Evolutionary conservation across 2,888 invertebrate species (phyloP).

Genomic region (Orthosia incerta): DNA sequence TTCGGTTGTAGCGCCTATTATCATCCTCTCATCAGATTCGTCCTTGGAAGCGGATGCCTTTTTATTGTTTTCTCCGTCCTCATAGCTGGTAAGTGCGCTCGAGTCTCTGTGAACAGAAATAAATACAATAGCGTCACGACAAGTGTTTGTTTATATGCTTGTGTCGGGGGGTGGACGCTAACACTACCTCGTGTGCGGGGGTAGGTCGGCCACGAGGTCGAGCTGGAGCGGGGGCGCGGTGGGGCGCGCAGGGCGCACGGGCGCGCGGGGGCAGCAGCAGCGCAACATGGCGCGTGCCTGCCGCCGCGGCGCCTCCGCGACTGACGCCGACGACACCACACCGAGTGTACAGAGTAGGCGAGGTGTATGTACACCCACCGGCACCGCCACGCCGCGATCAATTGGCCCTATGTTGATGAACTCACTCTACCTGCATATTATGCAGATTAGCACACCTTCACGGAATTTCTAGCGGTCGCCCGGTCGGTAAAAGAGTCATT

Average conservation of each 20-base stretch:
- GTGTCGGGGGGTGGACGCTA: conserved; percentile 68
- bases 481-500: conserved; percentile 60
- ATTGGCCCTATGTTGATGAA: conserved; percentile 83
- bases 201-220: conserved; percentile 87
- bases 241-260: conserved; percentile 69
- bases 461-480: conserved; percentile 63
- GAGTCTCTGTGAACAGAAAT: conserved; percentile 83
- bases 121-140: conserved; percentile 49
- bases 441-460: conserved; percentile 77
- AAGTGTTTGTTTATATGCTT: conserved; percentile 59
- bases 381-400: conserved; percentile 70
- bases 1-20: conserved; percentile 30
- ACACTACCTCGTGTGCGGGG: conserved; percentile 84
- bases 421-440: conserved; percentile 82
- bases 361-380: conserved; percentile 40
- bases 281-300: conserved; percentile 81
- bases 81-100: conserved; percentile 79
- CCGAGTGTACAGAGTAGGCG: conserved; percentile 41
- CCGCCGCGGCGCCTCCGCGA: conserved; percentile 85
- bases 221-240: conserved; percentile 74
- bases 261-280: conserved; percentile 77
- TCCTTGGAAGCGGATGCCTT: conserved; percentile 49
- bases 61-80: conserved; percentile 51
- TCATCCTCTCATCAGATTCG: conserved; percentile 22
- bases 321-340: conserved; percentile 72